Percentiles rank a stretch among this genome's conserved stretches.
These are phyloP conservation scores for Sebastes miniatus DNA, from an alignment of 2,797 vertebrate genomes.

Conservation along the genomic window DNA sequence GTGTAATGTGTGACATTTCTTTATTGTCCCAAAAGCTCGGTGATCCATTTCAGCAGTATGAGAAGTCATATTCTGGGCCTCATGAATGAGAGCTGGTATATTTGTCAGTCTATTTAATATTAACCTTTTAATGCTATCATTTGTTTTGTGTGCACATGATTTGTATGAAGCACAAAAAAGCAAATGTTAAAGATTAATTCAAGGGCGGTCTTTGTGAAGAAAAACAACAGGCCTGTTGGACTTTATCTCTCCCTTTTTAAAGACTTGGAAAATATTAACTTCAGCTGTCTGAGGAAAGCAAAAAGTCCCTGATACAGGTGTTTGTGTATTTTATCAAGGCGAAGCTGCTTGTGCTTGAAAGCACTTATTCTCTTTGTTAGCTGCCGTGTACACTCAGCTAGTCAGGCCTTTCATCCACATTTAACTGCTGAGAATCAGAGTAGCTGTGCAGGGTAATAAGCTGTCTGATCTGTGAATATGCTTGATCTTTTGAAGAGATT, in stretches of 20 bases:
- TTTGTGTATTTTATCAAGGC: constrained; percentile 21
- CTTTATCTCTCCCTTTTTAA: constrained; percentile 47
- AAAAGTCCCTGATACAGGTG: neutral
- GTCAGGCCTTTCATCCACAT: constrained; percentile 48
- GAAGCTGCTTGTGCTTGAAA: constrained; percentile 27
- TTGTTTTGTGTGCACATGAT: neutral
- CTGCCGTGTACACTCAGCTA: neutral
- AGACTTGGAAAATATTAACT: constrained; percentile 62
- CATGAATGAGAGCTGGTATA: neutral
- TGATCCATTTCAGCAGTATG: neutral
- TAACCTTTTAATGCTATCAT: neutral
- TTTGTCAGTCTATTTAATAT: neutral
- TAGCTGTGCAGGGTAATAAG: constrained; percentile 15
- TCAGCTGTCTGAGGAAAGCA: neutral
- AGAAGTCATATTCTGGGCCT: neutral
- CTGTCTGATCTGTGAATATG: constrained; percentile 36
- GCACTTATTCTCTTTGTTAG: constrained; percentile 18
- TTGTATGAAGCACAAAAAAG: neutral
- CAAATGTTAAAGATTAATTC: constrained; percentile 59
- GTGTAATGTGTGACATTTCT: neutral
- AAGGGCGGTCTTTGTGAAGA: neutral
- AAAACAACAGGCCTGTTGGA: constrained; percentile 42
- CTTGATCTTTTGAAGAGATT: constrained; percentile 44
- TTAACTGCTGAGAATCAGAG: constrained; percentile 4
- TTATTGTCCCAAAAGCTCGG: neutral